These are phyloP conservation scores for Protophormia terraenovae DNA, from an alignment of 2,888 invertebrate genomes.

Conservation along the genomic window DNA sequence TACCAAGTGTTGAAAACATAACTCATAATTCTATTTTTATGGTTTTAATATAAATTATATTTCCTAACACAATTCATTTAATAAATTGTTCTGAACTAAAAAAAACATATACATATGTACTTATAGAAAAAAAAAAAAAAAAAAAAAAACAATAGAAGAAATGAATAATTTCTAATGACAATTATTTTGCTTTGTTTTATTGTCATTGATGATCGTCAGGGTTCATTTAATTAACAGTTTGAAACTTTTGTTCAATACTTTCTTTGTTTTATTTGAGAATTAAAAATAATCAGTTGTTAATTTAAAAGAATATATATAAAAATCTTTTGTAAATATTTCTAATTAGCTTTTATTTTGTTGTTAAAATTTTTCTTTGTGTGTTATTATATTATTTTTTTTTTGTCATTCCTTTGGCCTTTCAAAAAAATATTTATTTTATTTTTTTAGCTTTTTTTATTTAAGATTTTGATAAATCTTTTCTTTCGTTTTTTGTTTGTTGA, in stretches of 20 bases:
- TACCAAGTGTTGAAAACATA: slow-evolving; percentile 63
- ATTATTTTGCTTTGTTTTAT: neutral
- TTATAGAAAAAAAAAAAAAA: neutral
- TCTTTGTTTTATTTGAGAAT: neutral
- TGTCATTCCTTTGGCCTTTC: neutral
- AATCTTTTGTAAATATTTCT: slow-evolving; percentile 26
- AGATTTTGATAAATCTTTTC: neutral
- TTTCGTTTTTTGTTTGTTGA: neutral
- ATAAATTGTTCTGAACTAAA: neutral
- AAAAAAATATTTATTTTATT: neutral
- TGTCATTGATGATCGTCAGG: neutral
- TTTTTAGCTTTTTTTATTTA: neutral
- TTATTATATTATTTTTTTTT: neutral
- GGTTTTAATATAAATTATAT: slow-evolving; percentile 26
- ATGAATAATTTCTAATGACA: neutral
- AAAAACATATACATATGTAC: too few relatives aligned
- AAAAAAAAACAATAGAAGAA: neutral
- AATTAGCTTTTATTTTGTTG: slow-evolving; percentile 33
- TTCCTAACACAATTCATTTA: slow-evolving; percentile 2
- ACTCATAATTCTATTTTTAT: slow-evolving; percentile 42
- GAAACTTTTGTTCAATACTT: neutral
- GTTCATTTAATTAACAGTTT: slow-evolving; percentile 19
- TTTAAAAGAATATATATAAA: neutral
- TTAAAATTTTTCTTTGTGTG: neutral
- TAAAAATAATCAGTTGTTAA: neutral